phyloP scores from a whole-genome alignment of 2,797 vertebrate species.

The Thunnus albacares region DNA sequence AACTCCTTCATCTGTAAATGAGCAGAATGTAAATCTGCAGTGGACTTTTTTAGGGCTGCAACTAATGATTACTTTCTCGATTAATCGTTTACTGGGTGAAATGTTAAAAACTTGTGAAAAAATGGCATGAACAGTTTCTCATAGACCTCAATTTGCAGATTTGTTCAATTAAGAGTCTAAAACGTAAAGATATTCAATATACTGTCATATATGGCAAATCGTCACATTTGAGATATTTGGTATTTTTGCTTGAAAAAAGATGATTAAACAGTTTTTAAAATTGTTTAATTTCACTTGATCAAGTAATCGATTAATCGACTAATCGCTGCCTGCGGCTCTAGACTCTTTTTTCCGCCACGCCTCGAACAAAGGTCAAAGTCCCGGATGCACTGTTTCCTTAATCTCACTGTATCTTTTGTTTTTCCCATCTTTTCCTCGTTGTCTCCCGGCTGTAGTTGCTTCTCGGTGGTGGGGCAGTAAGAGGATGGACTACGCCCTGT shows the following conservation, averaged over 20 bases:
- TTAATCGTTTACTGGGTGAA: not conserved
- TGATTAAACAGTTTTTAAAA: too few relatives aligned
- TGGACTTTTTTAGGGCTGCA: not conserved
- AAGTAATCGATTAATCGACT: not conserved
- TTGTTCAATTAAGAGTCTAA: not conserved
- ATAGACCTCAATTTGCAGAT: too few relatives aligned
- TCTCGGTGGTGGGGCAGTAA: slow-evolving; percentile 96
- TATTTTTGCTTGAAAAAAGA: too few relatives aligned
- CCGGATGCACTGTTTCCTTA: not conserved
- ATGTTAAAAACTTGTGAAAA: not conserved
- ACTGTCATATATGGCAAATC: too few relatives aligned
- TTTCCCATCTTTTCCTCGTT: not conserved
- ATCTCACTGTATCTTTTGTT: not conserved
- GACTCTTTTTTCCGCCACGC: too few relatives aligned
- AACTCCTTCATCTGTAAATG: not conserved
- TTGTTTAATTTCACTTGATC: too few relatives aligned
- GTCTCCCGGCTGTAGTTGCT: slow-evolving; percentile 83
- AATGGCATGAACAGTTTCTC: too few relatives aligned
- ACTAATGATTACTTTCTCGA: not conserved
- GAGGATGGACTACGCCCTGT: slow-evolving; percentile 93
- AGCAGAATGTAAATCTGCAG: slow-evolving; percentile 12
- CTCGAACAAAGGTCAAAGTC: not conserved
- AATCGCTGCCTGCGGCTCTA: not conserved
- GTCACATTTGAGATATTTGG: too few relatives aligned
- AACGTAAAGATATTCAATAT: too few relatives aligned